These are phyloP conservation scores for Pyrocoelia pectoralis DNA, from an alignment of 2,888 invertebrate species.

Conservation along the genomic window DNA sequence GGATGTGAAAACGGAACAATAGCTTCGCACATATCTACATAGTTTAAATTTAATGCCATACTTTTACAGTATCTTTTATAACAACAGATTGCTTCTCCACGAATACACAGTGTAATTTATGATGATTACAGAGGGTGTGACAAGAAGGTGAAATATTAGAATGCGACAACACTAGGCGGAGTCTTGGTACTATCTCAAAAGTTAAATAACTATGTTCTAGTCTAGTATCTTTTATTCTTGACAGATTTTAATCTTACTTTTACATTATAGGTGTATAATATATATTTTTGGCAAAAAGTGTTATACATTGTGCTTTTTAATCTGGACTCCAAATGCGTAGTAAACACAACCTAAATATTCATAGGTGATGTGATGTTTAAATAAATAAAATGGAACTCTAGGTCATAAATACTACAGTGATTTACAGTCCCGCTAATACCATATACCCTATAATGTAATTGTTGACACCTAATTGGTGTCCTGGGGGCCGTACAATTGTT, in stretches of 20 bases:
- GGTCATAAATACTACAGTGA: too few species aligned
- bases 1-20: neutral
- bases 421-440: too few species aligned
- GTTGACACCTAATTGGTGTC: too few species aligned
- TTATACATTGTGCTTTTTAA: too few species aligned
- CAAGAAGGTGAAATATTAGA: slow-evolving; percentile 48
- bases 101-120: slow-evolving; percentile 41
- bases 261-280: too few species aligned
- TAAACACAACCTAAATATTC: too few species aligned
- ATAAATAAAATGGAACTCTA: too few species aligned
- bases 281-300: too few species aligned
- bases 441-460: too few species aligned
- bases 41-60: slow-evolving; percentile 5
- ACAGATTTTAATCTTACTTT: slow-evolving; percentile 10
- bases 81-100: slow-evolving; percentile 26
- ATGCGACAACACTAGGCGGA: slow-evolving; percentile 44
- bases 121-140: slow-evolving; percentile 46
- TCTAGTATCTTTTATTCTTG: neutral
- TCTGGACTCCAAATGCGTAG: too few species aligned
- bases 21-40: neutral
- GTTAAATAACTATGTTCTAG: slow-evolving; percentile 40
- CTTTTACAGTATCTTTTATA: slow-evolving; percentile 8
- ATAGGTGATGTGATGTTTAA: too few species aligned
- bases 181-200: slow-evolving; percentile 43
- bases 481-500: too few species aligned